phyloP scores from a whole-genome alignment of 2,113 vertebrate genomes.

The Lathamus discolor region DNA sequence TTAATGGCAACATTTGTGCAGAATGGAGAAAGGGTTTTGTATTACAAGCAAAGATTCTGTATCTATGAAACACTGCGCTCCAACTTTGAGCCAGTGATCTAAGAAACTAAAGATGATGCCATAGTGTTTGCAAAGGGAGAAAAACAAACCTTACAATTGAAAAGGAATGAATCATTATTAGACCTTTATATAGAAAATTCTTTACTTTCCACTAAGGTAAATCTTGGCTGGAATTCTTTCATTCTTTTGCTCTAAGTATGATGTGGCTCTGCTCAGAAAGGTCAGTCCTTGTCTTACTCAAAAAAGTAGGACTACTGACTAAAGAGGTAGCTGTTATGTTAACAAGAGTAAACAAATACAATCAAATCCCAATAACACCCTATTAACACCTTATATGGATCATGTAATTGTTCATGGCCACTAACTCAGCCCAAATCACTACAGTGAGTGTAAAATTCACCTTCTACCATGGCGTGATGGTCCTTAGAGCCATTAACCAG shows the following conservation, averaged over 20 bases:
- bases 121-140: neutral
- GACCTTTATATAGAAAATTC: neutral
- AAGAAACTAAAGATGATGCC: neutral
- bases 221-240: neutral
- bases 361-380: neutral
- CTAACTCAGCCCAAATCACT: neutral
- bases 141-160: neutral
- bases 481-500: neutral
- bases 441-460: neutral
- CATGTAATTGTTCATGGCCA: rapidly evolving
- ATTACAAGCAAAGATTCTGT: neutral
- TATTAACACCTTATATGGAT: neutral
- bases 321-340: neutral
- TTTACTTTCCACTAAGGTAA: neutral
- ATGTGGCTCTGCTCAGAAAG: neutral
- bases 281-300: neutral
- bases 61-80: neutral
- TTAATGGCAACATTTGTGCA: neutral
- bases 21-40: neutral
- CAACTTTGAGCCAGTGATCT: neutral
- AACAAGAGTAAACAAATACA: neutral
- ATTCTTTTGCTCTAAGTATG: neutral
- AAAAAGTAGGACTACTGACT: neutral
- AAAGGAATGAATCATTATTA: neutral
- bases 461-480: neutral